Base-by-base conservation (phyloP, 2,888 invertebrate genomes). In the Scaptomyza caliginosa region DNA sequence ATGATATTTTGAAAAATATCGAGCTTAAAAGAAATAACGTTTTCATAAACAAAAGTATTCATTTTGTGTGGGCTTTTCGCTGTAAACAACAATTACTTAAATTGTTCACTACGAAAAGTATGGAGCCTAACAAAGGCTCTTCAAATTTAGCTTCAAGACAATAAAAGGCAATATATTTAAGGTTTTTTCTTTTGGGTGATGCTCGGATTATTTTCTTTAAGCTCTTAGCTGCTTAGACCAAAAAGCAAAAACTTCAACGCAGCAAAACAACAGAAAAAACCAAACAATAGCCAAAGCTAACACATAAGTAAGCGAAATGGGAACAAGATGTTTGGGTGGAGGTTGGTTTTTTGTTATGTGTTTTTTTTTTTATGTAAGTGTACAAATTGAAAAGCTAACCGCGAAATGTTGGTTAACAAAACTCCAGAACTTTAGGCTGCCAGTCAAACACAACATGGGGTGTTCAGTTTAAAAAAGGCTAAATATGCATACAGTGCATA, bases 311-410 rank as follows among this genome's bases (percentile, higher is more conserved):
- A 21, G 26, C 5, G 7, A n/a, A 21, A 16, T 11, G 21, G 13
- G 30, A 21, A 24, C 10, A 11, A 17, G 11, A 24, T 17, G n/a
- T 28, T 16, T 23, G 28, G 1, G 17, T 45, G 8, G 17, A 28
- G 26, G 16, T 28, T 26, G 17, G n/a, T 3, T 26, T 26, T 26
- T 0, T n/a, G 23, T 23, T 23, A 4, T 7, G 7, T 8, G 7
- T 6, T 13, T 13, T 32, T 32, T 11, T 8, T 8, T 5, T n/a
- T 32, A 45, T 58, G 62, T 63, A 19, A n/a, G 50, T 26, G 36
- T 39, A 45, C 48, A 62, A 76, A 75, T 65, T 58, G 60, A 66
- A 77, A 72, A 65, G 60, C 23, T 38, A 62, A 67, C 77, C 72
- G 32, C 73, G 76, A 70, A 70, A 58, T 62, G 74, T 65, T 38